phyloP scores from a whole-genome alignment of 2,113 vertebrate genomes.

The Rhagologus leucostigma region DNA sequence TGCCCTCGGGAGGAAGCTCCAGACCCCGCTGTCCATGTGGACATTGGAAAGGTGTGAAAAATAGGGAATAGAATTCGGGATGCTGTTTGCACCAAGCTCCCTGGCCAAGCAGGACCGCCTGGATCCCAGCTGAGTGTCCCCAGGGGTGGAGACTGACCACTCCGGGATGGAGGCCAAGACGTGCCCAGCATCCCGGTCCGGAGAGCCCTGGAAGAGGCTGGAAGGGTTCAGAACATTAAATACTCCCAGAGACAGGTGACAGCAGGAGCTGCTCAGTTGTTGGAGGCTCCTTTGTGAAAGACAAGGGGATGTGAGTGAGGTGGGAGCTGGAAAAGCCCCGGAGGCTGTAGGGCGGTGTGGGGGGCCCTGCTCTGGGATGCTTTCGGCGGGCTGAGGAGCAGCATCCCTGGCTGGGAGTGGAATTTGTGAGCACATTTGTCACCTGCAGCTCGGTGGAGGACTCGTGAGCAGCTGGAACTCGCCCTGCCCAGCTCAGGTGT shows the following conservation, averaged over 20 bases:
- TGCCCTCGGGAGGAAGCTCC: background rate
- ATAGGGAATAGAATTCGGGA: fast-evolving
- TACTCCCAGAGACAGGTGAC: background rate
- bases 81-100: too few relatives aligned
- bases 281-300: background rate
- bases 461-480: background rate
- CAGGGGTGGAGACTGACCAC: fast-evolving
- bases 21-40: fast-evolving
- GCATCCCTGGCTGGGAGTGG: background rate
- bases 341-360: fast-evolving
- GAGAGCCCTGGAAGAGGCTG: background rate
- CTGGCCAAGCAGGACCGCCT: background rate
- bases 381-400: background rate
- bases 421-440: background rate
- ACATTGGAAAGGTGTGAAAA: fast-evolving
- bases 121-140: background rate
- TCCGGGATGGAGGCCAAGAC: fast-evolving
- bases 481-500: background rate
- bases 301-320: background rate
- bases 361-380: background rate
- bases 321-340: background rate
- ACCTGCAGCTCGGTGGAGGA: background rate
- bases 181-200: background rate
- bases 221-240: background rate
- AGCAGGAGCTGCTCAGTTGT: background rate